Evolutionary conservation across 2,888 invertebrate genomes (phyloP).

Genomic region (Euzetes globulus): DNA sequence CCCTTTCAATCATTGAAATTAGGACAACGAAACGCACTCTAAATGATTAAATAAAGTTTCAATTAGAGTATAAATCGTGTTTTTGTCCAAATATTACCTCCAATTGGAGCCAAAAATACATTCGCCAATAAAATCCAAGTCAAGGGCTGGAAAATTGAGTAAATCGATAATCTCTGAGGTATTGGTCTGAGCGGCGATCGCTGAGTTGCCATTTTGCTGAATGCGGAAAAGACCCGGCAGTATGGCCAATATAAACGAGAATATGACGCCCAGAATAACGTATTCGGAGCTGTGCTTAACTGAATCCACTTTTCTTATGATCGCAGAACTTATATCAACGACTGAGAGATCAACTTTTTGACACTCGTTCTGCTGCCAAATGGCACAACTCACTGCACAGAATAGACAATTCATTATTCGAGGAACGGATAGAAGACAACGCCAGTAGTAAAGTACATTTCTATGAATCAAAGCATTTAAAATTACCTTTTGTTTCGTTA

Average conservation of each 20-base stretch:
- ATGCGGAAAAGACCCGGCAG: slow-evolving; percentile 43
- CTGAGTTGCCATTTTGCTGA: slow-evolving; percentile 28
- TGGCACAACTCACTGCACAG: slow-evolving; percentile 74
- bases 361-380: slow-evolving; percentile 84
- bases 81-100: not conserved
- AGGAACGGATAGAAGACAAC: not conserved
- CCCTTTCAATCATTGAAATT: slow-evolving; percentile 45
- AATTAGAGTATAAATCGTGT: not conserved
- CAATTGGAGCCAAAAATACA: slow-evolving; percentile 19
- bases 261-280: slow-evolving; percentile 55
- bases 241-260: slow-evolving; percentile 44
- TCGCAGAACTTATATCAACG: slow-evolving; percentile 86
- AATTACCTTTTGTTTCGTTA: slow-evolving; percentile 20
- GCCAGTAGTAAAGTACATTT: not conserved
- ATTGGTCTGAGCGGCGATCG: not conserved
- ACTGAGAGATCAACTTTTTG: slow-evolving; percentile 89
- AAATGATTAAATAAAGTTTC: slow-evolving; percentile 10
- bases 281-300: slow-evolving; percentile 71
- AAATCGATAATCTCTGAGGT: slow-evolving; percentile 16
- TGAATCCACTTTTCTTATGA: slow-evolving; percentile 80
- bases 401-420: not conserved
- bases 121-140: not conserved
- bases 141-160: slow-evolving; percentile 16
- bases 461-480: not conserved
- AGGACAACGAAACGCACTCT: slow-evolving; percentile 39